Conservation (phyloP, 2,113 vertebrate genomes). For the Thalassoma bifasciatum region DNA sequence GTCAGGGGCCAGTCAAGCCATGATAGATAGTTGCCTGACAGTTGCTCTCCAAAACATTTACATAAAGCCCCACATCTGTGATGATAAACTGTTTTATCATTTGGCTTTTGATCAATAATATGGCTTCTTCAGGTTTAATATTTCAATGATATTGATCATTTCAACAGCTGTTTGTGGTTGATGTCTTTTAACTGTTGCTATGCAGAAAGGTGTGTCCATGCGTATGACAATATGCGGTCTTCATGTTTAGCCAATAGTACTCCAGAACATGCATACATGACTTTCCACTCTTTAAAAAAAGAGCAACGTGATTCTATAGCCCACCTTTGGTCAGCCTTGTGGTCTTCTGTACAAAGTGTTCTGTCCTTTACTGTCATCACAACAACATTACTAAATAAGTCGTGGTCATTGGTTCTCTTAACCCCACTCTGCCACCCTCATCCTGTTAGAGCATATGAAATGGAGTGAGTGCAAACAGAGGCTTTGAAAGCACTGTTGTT, state of each 20-base stretch:
- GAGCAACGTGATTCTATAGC: not conserved
- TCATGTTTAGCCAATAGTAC: not conserved
- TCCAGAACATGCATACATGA: slow-evolving; percentile 14
- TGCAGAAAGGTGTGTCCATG: slow-evolving; percentile 45
- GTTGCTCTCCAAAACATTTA: slow-evolving; percentile 72
- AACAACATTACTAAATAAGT: slow-evolving; percentile 29
- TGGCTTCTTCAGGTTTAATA: slow-evolving; percentile 96
- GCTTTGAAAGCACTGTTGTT: slow-evolving; percentile 70
- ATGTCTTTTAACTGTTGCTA: slow-evolving; percentile 85
- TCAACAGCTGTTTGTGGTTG: slow-evolving; percentile 91
- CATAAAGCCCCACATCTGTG: slow-evolving; percentile 79
- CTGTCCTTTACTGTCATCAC: slow-evolving; percentile 30
- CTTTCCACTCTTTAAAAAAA: not conserved
- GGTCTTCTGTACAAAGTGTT: slow-evolving; percentile 15
- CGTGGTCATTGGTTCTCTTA: slow-evolving; percentile 48
- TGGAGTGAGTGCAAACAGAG: slow-evolving; percentile 58
- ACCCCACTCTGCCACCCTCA: slow-evolving; percentile 38
- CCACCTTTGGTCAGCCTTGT: slow-evolving; percentile 16
- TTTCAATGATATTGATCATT: slow-evolving; percentile 97
- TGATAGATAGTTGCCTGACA: slow-evolving; percentile 34
- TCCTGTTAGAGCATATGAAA: slow-evolving; percentile 64
- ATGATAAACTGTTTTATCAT: slow-evolving; percentile 99
- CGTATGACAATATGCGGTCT: slow-evolving; percentile 9
- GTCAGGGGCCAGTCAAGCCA: slow-evolving; percentile 11
- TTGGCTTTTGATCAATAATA: slow-evolving; percentile 93